Conservation (phyloP, 2,888 invertebrate genomes). For the Slavum lentiscoides region DNA sequence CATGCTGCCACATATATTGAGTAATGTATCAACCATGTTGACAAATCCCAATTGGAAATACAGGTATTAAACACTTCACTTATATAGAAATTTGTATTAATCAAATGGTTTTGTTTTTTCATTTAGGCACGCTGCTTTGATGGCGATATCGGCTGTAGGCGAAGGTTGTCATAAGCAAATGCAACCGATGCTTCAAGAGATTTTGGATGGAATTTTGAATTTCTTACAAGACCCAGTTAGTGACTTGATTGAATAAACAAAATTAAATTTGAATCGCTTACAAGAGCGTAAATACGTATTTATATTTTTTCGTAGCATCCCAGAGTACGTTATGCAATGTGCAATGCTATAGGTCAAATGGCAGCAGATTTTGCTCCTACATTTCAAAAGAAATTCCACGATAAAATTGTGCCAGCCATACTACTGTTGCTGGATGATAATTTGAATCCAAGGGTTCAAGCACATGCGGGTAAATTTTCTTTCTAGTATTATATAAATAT, state of each 20-base stretch:
- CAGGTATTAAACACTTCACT: conserved; percentile 61
- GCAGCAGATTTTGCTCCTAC: conserved; percentile 96
- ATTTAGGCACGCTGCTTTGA: conserved; percentile 87
- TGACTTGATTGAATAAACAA: conserved; percentile 56
- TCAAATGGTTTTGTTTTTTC: conserved; percentile 5
- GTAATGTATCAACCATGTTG: conserved; percentile 85
- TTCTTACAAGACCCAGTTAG: conserved; percentile 76
- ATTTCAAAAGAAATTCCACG: conserved; percentile 97
- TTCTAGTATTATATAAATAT: background rate
- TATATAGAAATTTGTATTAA: background rate
- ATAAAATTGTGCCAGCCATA: conserved; percentile 89
- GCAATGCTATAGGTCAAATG: conserved; percentile 99
- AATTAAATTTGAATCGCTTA: background rate
- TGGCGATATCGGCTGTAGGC: conserved; percentile 97
- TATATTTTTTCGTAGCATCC: conserved; percentile 68
- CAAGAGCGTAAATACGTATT: background rate
- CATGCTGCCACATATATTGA: conserved; percentile 85
- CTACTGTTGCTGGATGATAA: conserved; percentile 87
- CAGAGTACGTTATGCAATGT: conserved; percentile 92
- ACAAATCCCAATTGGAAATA: conserved; percentile 80
- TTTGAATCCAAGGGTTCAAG: conserved; percentile 89
- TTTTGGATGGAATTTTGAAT: conserved; percentile 85
- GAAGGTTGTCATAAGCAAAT: conserved; percentile 99
- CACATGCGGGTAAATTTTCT: conserved; percentile 67
- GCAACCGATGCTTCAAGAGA: conserved; percentile 92